Conservation (phyloP, 1,140 invertebrate genomes). For the Hyles euphorbiae region DNA sequence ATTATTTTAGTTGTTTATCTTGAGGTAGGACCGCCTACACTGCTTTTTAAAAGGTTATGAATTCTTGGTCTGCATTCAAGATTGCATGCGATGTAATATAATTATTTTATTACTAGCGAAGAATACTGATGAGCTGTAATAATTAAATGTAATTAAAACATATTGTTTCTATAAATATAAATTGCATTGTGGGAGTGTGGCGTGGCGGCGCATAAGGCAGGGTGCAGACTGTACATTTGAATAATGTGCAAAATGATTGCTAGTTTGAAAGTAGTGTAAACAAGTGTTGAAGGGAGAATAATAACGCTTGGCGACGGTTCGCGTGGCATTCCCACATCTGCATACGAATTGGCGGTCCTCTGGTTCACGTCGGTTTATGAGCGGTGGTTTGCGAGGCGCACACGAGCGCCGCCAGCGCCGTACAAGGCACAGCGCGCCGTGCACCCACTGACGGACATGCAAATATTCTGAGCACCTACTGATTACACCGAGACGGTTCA, state of each 20-base stretch:
- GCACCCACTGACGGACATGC: conserved; percentile 30
- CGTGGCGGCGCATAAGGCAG: no score
- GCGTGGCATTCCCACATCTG: conserved; percentile 38
- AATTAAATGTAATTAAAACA: no score
- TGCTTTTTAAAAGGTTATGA: no score
- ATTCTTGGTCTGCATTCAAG: no score
- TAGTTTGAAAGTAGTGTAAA: conserved; percentile 15
- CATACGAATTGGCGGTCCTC: conserved; percentile 41
- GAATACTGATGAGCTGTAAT: no score
- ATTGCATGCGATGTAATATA: conserved; percentile 5
- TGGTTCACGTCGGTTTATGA: conserved; percentile 28
- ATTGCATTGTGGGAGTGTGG: no score
- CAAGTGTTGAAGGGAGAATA: conserved; percentile 8
- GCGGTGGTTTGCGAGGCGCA: conserved; percentile 10
- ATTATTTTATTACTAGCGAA: not conserved
- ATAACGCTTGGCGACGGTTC: conserved; percentile 9
- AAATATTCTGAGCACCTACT: conserved; percentile 21
- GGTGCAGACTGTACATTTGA: no score
- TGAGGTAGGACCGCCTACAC: no score
- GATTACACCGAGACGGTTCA: conserved; percentile 8
- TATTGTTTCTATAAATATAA: no score
- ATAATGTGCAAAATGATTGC: not conserved
- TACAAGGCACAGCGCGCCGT: not conserved
- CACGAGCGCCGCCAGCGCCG: conserved; percentile 8
- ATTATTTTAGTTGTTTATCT: no score